Percentiles rank a stretch among this genome's conserved stretches.
Evolutionary conservation across 92 coral and sea anemone species (phyloP).

Genomic region (Pocillopora meandrina): DNA sequence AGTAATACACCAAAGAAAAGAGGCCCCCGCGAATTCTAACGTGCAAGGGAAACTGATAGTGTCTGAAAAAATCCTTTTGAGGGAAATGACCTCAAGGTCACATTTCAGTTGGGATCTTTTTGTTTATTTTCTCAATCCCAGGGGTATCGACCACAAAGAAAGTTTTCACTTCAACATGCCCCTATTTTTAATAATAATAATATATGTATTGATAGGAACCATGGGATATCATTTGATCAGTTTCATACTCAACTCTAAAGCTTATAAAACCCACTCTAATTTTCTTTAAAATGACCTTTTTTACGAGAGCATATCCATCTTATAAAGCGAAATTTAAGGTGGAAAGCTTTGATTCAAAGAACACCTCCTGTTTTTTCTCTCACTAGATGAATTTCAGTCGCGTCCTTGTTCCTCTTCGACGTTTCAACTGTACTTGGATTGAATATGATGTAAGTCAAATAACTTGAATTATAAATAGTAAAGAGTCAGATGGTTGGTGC

Average conservation of each 20-base stretch:
- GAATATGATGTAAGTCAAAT: conserved; percentile 17
- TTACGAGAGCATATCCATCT: background rate
- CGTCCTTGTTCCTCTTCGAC: background rate
- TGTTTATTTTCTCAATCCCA: too few species aligned
- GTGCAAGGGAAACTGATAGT: background rate
- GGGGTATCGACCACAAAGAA: too few species aligned
- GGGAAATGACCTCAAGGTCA: background rate
- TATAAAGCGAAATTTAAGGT: too few species aligned
- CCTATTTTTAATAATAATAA: background rate
- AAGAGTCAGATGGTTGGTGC: too few species aligned
- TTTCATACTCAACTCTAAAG: too few species aligned
- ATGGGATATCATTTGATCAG: too few species aligned
- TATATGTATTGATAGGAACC: background rate
- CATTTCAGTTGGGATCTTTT: too few species aligned
- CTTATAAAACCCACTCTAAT: too few species aligned
- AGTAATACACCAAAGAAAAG: background rate
- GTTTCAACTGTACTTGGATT: conserved; percentile 28
- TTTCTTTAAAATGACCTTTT: background rate
- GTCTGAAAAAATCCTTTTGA: background rate
- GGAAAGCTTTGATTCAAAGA: background rate
- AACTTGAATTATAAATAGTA: too few species aligned
- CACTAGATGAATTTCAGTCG: conserved; percentile 8
- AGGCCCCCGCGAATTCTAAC: background rate
- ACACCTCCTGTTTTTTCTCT: background rate
- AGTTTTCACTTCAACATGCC: too few species aligned